phyloP scores from a whole-genome alignment of 2,113 vertebrate genomes.

The Neomonachus schauinslandi region DNA sequence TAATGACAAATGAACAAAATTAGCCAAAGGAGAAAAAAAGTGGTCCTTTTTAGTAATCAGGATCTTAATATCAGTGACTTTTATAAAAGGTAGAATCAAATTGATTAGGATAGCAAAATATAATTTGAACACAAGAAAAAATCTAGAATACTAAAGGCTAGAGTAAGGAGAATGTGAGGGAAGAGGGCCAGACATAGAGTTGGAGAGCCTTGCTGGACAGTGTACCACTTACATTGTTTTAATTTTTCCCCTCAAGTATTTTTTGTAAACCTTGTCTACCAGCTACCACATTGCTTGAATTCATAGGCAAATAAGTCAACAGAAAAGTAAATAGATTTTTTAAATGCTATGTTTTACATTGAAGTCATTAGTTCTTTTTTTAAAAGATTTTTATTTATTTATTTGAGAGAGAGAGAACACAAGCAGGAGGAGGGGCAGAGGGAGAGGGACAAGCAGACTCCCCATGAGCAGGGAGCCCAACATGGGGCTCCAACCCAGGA shows the following conservation, averaged over 20 bases:
- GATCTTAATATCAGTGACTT: background rate
- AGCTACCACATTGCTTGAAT: background rate
- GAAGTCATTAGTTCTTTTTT: background rate
- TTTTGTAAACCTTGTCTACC: background rate
- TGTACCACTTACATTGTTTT: background rate
- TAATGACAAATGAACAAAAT: background rate
- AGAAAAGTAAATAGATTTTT: background rate
- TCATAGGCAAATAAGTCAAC: slow-evolving; percentile 15
- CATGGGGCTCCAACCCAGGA: background rate
- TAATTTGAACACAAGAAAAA: background rate
- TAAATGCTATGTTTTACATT: background rate
- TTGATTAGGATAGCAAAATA: background rate
- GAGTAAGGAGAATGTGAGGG: background rate
- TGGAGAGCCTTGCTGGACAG: background rate
- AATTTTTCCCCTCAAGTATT: background rate
- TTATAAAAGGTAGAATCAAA: background rate
- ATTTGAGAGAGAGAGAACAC: background rate
- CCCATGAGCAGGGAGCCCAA: background rate
- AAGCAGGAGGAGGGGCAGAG: background rate
- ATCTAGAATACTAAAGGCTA: background rate
- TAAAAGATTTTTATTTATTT: background rate
- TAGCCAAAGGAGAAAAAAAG: background rate
- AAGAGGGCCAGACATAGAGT: background rate
- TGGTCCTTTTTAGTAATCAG: background rate
- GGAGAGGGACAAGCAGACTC: background rate